Conservation (phyloP, 2,888 invertebrate species). For the Drosophila mimetica region DNA sequence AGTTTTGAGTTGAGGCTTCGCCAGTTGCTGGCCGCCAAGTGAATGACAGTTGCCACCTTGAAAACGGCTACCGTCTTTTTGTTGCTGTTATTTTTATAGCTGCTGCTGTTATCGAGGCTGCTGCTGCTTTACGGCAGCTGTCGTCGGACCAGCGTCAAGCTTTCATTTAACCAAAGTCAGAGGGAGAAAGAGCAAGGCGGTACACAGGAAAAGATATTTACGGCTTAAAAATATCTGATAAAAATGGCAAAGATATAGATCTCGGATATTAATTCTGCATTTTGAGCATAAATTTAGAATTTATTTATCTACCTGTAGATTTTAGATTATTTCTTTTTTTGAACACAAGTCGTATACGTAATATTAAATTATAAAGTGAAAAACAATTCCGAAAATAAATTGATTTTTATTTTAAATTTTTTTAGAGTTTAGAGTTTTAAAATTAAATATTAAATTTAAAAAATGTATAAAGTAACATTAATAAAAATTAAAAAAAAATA, state of each 20-base stretch:
- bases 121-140: constrained; percentile 54
- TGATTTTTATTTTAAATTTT: no score
- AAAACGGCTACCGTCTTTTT: constrained; percentile 52
- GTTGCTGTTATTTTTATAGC: constrained; percentile 12
- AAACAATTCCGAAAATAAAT: no score
- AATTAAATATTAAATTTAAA: no score
- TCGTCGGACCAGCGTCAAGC: constrained; percentile 58
- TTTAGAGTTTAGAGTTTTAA: no score
- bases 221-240: background rate
- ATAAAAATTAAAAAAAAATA: no score
- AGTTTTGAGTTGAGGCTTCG: constrained; percentile 28
- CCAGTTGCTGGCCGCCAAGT: constrained; percentile 55
- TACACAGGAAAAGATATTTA: background rate
- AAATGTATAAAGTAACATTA: no score
- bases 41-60: constrained; percentile 79
- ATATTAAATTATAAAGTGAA: no score
- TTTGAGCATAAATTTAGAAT: no score
- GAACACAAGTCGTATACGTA: no score
- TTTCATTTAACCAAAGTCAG: constrained; percentile 63
- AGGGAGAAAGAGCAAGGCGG: constrained; percentile 4
- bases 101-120: constrained; percentile 43
- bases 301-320: no score
- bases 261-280: background rate
- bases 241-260: background rate
- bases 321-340: no score